Base-by-base conservation (phyloP, 2,797 vertebrate species). In the Ceryle rudis region DNA sequence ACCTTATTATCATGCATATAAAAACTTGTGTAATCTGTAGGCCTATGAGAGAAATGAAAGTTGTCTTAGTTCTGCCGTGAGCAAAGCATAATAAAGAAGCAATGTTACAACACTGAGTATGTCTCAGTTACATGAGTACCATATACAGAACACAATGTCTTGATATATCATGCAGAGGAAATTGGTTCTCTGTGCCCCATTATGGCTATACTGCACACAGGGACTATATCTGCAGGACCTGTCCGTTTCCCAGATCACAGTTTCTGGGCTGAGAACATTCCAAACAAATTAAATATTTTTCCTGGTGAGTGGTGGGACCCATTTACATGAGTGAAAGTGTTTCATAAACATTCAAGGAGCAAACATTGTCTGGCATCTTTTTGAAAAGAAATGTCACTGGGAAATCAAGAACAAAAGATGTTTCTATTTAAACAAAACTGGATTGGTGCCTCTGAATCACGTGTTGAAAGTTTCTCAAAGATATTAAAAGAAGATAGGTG, bases 381-480 rank as follows among this genome's bases (percentile, higher is more conserved):
- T 82, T 74, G 47, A 80, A 91, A 89, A 62, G 6, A 49, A 62
- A 55, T 52, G 47, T 65, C 81, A 66, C 47, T 46, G 39, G 25
- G 26, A 91, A 79, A 81, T 84, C 42, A 67, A 61, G 37, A 77
- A 89, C 61, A 71, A 90, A 82, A 84, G 44, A 64, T 86, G 5
- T 13, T 61, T 74, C 44, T 74, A 66, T 77, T 94, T 90, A 65
- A 85, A 94, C 46, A 95, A 95, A 92, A 57, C 37, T 83, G 18
- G 9, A 89, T 93, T 89, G 69, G 84, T 9, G 33, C 28, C 60
- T 93, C 83, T 75, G 86, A 97, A 95, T 96, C 82, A 79, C 80
- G 37, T 93, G 47, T 60, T 92, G 71, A 65, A 95, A 64, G 23
- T 21, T 96, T 96, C 77, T 82, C 58, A 92, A 89, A 85, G 47